A percentile compares a stretch with the other conserved stretches of the same genome.
Conservation (phyloP, 2,888 invertebrate genomes). For the Griposia aprilina region DNA sequence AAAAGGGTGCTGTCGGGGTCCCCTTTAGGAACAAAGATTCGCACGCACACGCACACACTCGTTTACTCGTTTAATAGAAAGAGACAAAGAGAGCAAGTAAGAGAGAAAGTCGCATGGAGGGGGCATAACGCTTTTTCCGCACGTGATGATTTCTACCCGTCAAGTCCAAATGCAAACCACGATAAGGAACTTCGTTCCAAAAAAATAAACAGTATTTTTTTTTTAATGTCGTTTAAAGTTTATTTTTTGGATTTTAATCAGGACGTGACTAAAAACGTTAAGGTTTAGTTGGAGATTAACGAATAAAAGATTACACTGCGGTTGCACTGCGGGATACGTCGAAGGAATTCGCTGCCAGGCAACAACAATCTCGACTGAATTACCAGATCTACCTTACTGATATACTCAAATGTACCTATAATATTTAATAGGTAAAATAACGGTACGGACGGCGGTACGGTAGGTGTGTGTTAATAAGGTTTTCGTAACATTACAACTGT, state of each 20-base stretch:
- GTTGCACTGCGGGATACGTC: slow-evolving; percentile 19
- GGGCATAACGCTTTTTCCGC: neutral
- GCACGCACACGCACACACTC: neutral
- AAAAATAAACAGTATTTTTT: neutral
- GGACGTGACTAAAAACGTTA: neutral
- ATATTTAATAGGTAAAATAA: neutral
- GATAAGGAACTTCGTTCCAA: neutral
- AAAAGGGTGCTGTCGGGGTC: neutral
- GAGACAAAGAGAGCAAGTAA: neutral
- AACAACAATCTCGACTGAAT: slow-evolving; percentile 10
- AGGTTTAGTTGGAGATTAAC: slow-evolving; percentile 23
- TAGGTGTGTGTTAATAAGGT: neutral
- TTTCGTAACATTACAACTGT: neutral
- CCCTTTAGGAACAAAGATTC: neutral
- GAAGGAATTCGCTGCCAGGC: slow-evolving; percentile 5
- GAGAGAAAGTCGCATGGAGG: neutral
- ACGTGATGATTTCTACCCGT: neutral
- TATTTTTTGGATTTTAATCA: neutral
- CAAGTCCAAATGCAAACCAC: too few relatives aligned
- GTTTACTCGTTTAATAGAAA: neutral
- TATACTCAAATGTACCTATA: neutral
- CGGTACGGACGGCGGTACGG: too few relatives aligned
- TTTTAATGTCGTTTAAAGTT: neutral
- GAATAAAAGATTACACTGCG: too few relatives aligned
- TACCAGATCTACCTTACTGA: neutral